These are phyloP conservation scores for Daktulosphaira vitifoliae DNA, from an alignment of 1,140 invertebrate genomes.

Conservation along the genomic window DNA sequence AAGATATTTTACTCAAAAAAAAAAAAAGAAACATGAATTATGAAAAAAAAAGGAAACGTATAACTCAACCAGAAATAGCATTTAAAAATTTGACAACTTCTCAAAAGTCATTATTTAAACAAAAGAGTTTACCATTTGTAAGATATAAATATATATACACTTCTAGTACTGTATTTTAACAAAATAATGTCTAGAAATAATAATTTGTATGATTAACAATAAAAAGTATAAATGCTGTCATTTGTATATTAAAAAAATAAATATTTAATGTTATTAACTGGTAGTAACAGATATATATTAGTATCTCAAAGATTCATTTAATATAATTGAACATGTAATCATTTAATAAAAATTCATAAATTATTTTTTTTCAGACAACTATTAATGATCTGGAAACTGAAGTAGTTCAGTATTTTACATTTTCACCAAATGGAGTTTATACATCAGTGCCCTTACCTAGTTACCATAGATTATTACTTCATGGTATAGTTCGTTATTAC, in stretches of 20 bases:
- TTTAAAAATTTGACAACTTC: conserved; percentile 18
- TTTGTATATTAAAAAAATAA: no score
- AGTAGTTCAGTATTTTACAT: conserved; percentile 3
- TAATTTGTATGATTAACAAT: no score
- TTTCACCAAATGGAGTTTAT: conserved; percentile 1
- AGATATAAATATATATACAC: neutral
- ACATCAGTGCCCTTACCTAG: neutral
- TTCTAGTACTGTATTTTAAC: no score
- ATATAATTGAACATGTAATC: no score
- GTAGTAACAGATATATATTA: no score
- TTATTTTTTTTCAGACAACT: neutral
- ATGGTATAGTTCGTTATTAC: conserved; percentile 24
- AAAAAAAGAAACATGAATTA: neutral
- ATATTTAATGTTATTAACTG: no score
- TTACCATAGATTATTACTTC: conserved; percentile 5
- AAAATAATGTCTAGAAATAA: no score
- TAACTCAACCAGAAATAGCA: neutral
- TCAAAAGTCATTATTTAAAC: conserved; percentile 20
- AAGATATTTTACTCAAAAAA: neutral
- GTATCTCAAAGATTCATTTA: no score
- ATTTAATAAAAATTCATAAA: neutral
- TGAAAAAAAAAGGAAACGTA: conserved; percentile 7
- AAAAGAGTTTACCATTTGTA: conserved; percentile 23
- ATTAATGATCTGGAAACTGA: conserved; percentile 18
- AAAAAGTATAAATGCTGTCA: no score